phyloP scores from a whole-genome alignment of 2,888 invertebrate genomes.

The Andrena marginata region DNA sequence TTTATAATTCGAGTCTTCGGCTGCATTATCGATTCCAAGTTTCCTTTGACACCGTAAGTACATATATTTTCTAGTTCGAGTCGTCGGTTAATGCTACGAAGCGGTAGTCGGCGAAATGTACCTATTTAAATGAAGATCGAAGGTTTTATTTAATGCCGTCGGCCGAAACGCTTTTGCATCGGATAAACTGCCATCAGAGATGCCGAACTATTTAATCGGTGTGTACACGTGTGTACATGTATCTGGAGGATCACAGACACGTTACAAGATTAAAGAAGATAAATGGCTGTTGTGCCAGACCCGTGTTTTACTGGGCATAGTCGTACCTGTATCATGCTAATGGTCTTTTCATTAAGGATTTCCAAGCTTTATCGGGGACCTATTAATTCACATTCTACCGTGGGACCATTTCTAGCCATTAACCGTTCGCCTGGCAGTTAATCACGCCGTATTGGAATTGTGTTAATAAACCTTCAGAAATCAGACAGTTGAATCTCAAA shows the following conservation, averaged over 20 bases:
- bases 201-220: conserved; percentile 27
- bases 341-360: conserved; percentile 59
- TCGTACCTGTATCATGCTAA: conserved; percentile 46
- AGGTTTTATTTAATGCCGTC: conserved; percentile 19
- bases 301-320: conserved; percentile 51
- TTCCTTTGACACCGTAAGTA: too few relatives aligned
- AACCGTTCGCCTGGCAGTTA: conserved; percentile 29
- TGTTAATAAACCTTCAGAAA: conserved; percentile 31
- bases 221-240: not conserved
- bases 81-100: too few relatives aligned
- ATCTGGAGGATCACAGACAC: not conserved
- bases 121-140: not conserved
- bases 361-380: conserved; percentile 42
- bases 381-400: conserved; percentile 56
- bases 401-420: conserved; percentile 15
- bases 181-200: conserved; percentile 8
- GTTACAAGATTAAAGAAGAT: conserved; percentile 45
- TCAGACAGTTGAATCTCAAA: not conserved
- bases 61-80: too few relatives aligned
- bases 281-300: conserved; percentile 39
- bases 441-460: conserved; percentile 23
- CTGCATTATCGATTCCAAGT: too few relatives aligned
- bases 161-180: conserved; percentile 1
- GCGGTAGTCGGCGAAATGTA: too few relatives aligned
- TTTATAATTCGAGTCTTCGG: too few relatives aligned